Evolutionary conservation across 2,797 vertebrate species (phyloP), one percentile per base, ranked within the genome.

Genomic region (Enteromius fasciolatus): DNA sequence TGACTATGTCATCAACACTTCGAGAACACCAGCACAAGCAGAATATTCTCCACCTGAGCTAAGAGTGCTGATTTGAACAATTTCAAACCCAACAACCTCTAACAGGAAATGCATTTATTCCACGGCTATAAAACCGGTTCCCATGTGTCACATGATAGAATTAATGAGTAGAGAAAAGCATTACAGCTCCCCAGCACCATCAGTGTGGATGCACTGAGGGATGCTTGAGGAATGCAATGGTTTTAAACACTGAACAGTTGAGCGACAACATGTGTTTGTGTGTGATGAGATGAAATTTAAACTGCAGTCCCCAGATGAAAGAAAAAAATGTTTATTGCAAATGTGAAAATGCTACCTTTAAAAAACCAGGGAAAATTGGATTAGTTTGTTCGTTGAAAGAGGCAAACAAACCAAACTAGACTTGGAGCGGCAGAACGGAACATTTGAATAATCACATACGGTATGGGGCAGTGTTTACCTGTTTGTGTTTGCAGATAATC

Each of bases 331-430:
- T 87, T 86, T 83, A 83, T 84, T 63, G 67, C 77, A 52, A 80
- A 77, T 44, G 31, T 83, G 44, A 82, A 63, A 83, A 85, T 20
- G 14, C 54, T 87, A 86, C 89, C 89, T 87, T 82, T 66, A n/a
- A 64, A 84, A 87, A 88, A 87, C 86, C 78, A 79, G 84, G 84
- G 83, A 86, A 84, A 86, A 87, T 86, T 83, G 69, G 85, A 90
- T 82, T 85, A 83, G 81, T 66, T 84, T 73, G 64, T 86, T 63
- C 78, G 63, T 28, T 67, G 54, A 72, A 83, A 78, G 80, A 80
- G 54, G 70, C 77, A 86, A 86, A 78, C 80, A 85, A 84, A 63
- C 50, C 50, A 14, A 61, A 59, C 20, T 57, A 41, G 23, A 84
- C 57, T 81, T 57, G 59, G 46, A 79, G 36, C 5, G 25, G 31